phyloP scores from a whole-genome alignment of 2,113 vertebrate genomes.

The Aix galericulata region DNA sequence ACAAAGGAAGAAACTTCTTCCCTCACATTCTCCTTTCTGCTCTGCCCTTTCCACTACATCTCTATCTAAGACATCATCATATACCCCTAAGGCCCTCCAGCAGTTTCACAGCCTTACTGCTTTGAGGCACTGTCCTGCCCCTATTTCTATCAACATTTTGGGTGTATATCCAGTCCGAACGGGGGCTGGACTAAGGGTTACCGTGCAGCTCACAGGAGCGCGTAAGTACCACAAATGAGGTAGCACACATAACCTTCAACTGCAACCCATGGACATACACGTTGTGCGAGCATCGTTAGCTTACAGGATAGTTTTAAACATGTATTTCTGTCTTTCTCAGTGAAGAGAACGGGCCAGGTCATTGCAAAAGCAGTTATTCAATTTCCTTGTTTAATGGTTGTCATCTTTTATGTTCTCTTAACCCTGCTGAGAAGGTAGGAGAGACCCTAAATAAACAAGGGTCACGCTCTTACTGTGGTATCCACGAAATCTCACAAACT shows the following conservation, averaged over 20 bases:
- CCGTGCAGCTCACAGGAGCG: neutral
- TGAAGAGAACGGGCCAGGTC: neutral
- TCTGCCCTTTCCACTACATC: neutral
- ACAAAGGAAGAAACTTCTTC: neutral
- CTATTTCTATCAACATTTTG: neutral
- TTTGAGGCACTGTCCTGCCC: neutral
- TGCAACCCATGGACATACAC: neutral
- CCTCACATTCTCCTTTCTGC: fast-evolving
- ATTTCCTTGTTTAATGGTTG: neutral
- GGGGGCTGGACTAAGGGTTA: fast-evolving
- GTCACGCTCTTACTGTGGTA: neutral
- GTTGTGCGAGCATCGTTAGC: neutral
- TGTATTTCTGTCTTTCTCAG: neutral
- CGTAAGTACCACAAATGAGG: neutral
- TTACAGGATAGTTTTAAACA: neutral
- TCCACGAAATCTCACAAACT: neutral
- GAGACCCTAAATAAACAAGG: neutral
- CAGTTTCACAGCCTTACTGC: neutral
- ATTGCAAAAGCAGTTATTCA: neutral
- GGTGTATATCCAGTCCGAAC: neutral
- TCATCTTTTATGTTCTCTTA: neutral
- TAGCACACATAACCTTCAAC: neutral
- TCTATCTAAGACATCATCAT: neutral
- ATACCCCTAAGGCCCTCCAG: neutral
- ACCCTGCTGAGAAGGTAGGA: slow-evolving; percentile 1